Evolutionary conservation across 2,888 invertebrate species (phyloP).

Genomic region (Nasonia oneida): DNA sequence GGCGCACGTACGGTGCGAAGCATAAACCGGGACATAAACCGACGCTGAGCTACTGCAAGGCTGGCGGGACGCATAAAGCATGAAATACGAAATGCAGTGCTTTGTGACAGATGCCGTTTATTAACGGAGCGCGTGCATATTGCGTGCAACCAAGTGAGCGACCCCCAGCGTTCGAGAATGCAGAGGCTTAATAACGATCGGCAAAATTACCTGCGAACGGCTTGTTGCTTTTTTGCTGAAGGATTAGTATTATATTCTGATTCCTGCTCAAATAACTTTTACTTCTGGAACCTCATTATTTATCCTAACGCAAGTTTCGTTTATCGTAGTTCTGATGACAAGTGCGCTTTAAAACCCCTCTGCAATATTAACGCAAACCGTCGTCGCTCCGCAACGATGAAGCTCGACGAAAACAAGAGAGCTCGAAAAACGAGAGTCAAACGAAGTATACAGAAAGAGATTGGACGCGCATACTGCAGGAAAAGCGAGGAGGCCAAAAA

Average conservation of each 20-base stretch:
- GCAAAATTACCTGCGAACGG: constrained; percentile 40
- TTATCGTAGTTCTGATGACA: too few relatives aligned
- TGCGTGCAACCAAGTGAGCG: constrained; percentile 22
- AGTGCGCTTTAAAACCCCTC: too few relatives aligned
- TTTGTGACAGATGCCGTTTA: constrained; percentile 78
- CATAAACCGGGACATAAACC: constrained; percentile 78
- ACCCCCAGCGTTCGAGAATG: not conserved
- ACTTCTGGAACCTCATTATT: not conserved
- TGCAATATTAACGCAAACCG: constrained; percentile 29
- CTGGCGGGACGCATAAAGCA: constrained; percentile 73
- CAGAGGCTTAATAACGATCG: constrained; percentile 30
- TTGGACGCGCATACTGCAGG: constrained; percentile 10
- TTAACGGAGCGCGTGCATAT: constrained; percentile 66
- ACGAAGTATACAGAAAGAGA: constrained; percentile 37
- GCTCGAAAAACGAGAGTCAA: constrained; percentile 22
- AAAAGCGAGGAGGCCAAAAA: constrained; percentile 8
- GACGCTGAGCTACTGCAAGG: constrained; percentile 50
- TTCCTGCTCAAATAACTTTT: not conserved
- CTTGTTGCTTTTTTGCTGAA: not conserved
- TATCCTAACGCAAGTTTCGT: too few relatives aligned
- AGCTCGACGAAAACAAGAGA: constrained; percentile 41
- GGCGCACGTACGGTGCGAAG: constrained; percentile 76
- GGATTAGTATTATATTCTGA: not conserved
- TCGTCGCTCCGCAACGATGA: constrained; percentile 29
- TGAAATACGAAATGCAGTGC: constrained; percentile 76